Evolutionary conservation across 2,888 invertebrate genomes (phyloP), one percentile per base, ranked within the genome.

Genomic region (Galeruca laticollis): DNA sequence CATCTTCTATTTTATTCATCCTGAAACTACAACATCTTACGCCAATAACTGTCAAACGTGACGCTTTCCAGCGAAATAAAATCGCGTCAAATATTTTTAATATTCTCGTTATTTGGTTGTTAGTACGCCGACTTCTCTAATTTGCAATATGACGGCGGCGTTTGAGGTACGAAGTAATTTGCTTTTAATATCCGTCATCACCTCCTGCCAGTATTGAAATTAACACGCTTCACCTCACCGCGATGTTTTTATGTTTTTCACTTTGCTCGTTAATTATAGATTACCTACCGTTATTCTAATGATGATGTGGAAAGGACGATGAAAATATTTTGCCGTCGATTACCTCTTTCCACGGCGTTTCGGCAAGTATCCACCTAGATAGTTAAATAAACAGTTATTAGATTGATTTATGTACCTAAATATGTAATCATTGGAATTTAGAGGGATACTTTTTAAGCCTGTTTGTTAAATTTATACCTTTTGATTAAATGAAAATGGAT

Each of bases 101-200:
- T 47, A 47, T 47, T 15, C 18, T 2, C 1, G 15, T n/a, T 47
- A 47, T 47, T 15, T 18, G 47, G 47, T 33, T 60, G 47, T 33
- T 49, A 47, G 2, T 2, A n/a, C 18, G 47, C 18, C 2, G 18
- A 18, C 15, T 59, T 60, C 60, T 60, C 52, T 26, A 71, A 65
- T 69, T 70, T 68, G 72, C 77, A 77, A 78, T 74, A 75, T 77
- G 77, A 72, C 70, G 75, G 73, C 71, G 68, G 69, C 65, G 73
- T 43, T 62, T 51, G 72, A 72, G 72, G 72, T 72, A 67, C 56
- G 74, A 74, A 69, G 77, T 81, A 81, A 82, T 78, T 80, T 76
- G 65, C 75, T 76, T 81, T 82, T 82, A 81, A 83, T 83, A 79
- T 79, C 80, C 78, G 72, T 75, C 77, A 76, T 76, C 75, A 76